Evolutionary conservation across 2,113 vertebrate species (phyloP).

Genomic region (Macroglossus sobrinus): DNA sequence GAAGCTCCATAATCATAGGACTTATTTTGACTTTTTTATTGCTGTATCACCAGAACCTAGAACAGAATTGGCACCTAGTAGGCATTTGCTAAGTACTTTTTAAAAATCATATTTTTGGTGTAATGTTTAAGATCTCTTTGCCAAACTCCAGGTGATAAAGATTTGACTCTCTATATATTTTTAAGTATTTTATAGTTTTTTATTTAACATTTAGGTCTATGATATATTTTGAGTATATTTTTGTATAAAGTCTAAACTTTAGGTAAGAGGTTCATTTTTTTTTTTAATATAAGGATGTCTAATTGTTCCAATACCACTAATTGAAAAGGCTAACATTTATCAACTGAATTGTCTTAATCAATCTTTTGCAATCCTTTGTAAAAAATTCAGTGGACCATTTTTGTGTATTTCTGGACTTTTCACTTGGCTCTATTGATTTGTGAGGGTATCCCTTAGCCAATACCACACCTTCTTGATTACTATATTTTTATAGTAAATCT

Average conservation of each 20-base stretch:
- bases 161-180: background rate
- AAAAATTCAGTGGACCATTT: background rate
- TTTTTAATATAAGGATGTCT: too few species aligned
- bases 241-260: background rate
- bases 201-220: background rate
- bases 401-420: background rate
- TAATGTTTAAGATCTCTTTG: background rate
- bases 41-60: background rate
- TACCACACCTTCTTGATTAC: background rate
- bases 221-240: background rate
- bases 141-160: background rate
- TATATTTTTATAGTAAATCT: background rate
- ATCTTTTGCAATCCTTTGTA: background rate
- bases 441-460: background rate
- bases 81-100: background rate
- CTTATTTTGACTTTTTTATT: background rate
- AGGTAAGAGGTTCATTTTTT: background rate
- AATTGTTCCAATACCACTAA: background rate
- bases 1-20: background rate
- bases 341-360: background rate
- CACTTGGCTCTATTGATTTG: background rate
- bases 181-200: background rate
- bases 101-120: background rate
- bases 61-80: background rate
- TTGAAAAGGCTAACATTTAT: background rate